phyloP scores from a whole-genome alignment of 23 tunicate genomes.

The Ciona savignyi region DNA sequence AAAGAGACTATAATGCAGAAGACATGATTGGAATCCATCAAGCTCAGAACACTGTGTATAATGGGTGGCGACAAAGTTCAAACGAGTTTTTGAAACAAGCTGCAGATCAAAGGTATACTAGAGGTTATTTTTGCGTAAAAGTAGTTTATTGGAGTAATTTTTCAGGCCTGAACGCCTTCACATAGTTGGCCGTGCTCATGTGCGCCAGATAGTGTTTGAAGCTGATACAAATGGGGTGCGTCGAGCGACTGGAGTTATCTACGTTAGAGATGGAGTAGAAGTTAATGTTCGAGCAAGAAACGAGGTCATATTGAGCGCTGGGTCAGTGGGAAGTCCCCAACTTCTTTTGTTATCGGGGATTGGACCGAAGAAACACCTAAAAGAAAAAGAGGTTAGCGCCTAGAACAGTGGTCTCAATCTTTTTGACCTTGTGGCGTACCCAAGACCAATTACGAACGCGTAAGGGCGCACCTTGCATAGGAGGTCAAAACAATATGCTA shows the following conservation, averaged over 20 bases:
- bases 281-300: conserved; percentile 34
- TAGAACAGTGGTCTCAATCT: no score
- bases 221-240: not conserved
- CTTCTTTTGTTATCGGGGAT: conserved; percentile 80
- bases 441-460: no score
- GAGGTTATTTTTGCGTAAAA: not conserved
- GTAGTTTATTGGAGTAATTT: no score
- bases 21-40: conserved; percentile 5
- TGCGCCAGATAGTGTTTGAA: conserved; percentile 34
- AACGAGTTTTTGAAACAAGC: conserved; percentile 7
- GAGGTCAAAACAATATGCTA: no score
- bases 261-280: conserved; percentile 36
- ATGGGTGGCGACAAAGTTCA: conserved; percentile 18
- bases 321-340: conserved; percentile 72
- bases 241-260: conserved; percentile 40
- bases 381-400: conserved; percentile 28
- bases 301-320: conserved; percentile 69
- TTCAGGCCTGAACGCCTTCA: conserved; percentile 22
- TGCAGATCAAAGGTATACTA: not conserved
- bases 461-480: no score
- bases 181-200: conserved; percentile 41
- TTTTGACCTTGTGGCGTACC: no score
- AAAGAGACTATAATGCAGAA: conserved; percentile 22
- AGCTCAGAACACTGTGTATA: conserved; percentile 2
- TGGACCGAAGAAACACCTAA: conserved; percentile 56